Conservation (phyloP, 1,140 invertebrate species). For the Proales similis region DNA sequence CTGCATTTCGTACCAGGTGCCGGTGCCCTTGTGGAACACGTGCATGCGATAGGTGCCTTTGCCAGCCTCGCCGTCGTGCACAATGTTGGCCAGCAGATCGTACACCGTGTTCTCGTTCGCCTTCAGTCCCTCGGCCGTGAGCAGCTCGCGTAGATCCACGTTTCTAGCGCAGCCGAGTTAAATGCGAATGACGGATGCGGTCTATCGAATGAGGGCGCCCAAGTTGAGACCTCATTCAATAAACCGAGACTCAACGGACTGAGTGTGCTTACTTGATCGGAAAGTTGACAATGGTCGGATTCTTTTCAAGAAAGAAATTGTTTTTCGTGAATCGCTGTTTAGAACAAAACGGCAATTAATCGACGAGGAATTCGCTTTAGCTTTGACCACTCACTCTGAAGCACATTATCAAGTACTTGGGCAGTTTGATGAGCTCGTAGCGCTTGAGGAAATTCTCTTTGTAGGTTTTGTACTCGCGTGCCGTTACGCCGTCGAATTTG, state of each 20-base stretch:
- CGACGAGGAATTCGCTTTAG: background rate
- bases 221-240: slow-evolving; percentile 12
- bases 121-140: slow-evolving; percentile 63
- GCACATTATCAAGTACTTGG: slow-evolving; percentile 93
- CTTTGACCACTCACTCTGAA: slow-evolving; percentile 64
- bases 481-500: slow-evolving; percentile 88
- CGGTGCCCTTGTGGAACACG: slow-evolving; percentile 77
- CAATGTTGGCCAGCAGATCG: slow-evolving; percentile 92
- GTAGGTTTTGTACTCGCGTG: slow-evolving; percentile 98
- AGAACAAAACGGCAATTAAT: slow-evolving; percentile 39
- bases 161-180: slow-evolving; percentile 61
- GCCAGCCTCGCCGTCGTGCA: slow-evolving; percentile 94
- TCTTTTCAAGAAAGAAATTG: slow-evolving; percentile 97
- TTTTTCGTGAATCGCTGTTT: slow-evolving; percentile 89
- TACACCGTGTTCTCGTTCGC: slow-evolving; percentile 65
- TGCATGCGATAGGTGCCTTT: slow-evolving; percentile 82
- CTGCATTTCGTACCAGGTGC: slow-evolving; percentile 88
- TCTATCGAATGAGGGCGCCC: too few species aligned
- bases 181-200: too few species aligned
- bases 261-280: slow-evolving; percentile 87
- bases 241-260: slow-evolving; percentile 15
- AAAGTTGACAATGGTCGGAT: slow-evolving; percentile 99
- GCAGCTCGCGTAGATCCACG: slow-evolving; percentile 91
- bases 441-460: slow-evolving; percentile 95
- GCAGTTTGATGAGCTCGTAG: slow-evolving; percentile 87